Base-by-base conservation (phyloP, 2,888 invertebrate species). In the Caenorhabditis afra region DNA sequence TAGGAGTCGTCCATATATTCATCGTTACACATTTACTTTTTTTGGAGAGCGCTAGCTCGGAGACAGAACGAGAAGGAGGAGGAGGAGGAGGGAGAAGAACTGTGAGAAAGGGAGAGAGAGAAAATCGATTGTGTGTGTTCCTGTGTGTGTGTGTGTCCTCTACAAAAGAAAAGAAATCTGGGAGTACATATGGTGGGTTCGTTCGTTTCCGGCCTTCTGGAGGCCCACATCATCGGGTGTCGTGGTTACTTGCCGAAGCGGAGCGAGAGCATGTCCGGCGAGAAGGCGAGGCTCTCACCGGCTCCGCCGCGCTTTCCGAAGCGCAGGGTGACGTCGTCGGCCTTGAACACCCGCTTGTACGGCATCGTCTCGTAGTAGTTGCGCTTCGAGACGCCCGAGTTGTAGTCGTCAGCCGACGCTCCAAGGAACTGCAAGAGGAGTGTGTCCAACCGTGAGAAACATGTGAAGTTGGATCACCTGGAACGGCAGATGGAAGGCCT, bases 301-400 rank as follows among this genome's bases (percentile, higher is more conserved):
- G 73, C 68, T n/a, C 61, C 70, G n/a, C n/a, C 68, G 14, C 85
- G 75, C 70, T 85, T 85, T 12, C 85, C 85, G 64, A 85, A 85
- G 20, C 85, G 80, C 16, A 85, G 79, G 1, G 81, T 82, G 61
- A 85, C 45, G 50, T 85, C 85, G 47, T 83, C 82, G 20, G 80
- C 85, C 64, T 81, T 82, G 74, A 85, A 85, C 68, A 83, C 83
- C 11, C 85, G 67, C 50, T 83, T 83, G 50, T 77, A 68, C 14
- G 78, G 77, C 49, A 64, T 73, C 20, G 53, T 35, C n/a, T 61
- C 68, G 49, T 74, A 74, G 47, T 53, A 74, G 53, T 64, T 64
- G 45, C 74, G 74, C 44, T 74, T 74, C 14, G 74, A 52, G 16
- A 64, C 52, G 1, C 80, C 77, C 14, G 5, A 11, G 39, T 58